These are phyloP conservation scores for Ceyx melanurus DNA, from an alignment of 2,113 vertebrate species.

Conservation along the genomic window DNA sequence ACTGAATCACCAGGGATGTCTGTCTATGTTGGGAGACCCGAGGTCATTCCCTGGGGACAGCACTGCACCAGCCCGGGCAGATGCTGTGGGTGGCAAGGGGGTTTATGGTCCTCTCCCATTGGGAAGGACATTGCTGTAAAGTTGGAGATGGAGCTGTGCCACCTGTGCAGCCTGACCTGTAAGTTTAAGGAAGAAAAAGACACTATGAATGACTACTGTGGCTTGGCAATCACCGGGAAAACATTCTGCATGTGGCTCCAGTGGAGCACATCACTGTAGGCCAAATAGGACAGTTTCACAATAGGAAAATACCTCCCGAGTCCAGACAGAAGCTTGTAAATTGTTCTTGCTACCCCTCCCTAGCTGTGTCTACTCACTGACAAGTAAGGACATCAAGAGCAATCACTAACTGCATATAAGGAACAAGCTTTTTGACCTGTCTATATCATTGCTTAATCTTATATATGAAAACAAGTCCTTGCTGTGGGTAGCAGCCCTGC, in stretches of 20 bases:
- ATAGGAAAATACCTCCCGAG: neutral
- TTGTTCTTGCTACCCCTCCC: neutral
- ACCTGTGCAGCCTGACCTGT: neutral
- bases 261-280: neutral
- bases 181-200: neutral
- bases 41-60: neutral
- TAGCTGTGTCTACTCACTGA: neutral
- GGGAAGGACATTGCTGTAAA: neutral
- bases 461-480: neutral
- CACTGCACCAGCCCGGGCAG: neutral
- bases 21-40: rapidly evolving
- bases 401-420: neutral
- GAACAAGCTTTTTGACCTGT: neutral
- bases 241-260: rapidly evolving
- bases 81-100: rapidly evolving
- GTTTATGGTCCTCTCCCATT: neutral
- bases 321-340: neutral
- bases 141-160: rapidly evolving
- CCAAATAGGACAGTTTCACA: neutral
- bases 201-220: neutral
- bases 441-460: neutral
- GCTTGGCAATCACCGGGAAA: neutral
- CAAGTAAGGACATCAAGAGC: neutral
- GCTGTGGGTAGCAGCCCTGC: rapidly evolving
- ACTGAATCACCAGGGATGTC: neutral